Evolutionary conservation across 2,113 vertebrate genomes (phyloP), one percentile per base, ranked within the genome.

Genomic region (Calidris pugnax): DNA sequence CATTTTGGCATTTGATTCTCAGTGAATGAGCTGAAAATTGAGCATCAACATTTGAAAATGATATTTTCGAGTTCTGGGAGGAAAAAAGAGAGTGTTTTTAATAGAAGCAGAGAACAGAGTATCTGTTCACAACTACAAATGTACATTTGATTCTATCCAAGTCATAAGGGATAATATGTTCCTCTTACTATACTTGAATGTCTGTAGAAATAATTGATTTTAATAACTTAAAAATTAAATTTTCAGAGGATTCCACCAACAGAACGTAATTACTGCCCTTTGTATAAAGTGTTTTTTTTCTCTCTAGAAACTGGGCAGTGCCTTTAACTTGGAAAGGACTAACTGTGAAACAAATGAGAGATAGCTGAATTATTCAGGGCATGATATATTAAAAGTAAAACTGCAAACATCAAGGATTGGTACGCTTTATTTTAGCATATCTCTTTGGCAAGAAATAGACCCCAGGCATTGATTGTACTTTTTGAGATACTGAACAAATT

Each of bases 211-310:
- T 63, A 69, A 74, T 39, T 94, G 39, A 94, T 63, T 93, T n/a
- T 74, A 93, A 95, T 21, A 93, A 68, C 28, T 63, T 50, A 83
- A 77, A 50, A 87, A 95, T 78, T 78, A 92, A 63, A 83, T 95
- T 95, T 98, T 94, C 30, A 80, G 59, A 89, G 86, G 35, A 84
- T 64, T 12, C 60, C 28, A 51, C 37, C 41, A 88, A 89, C 14
- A 92, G 77, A 96, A 94, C 94, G 86, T 78, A 60, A 96, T 90
- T 90, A 72, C 60, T 91, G 21, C 19, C 39, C 48, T 84, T 92
- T 91, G 9, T 82, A 77, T 80, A 4, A 24, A 59, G 66, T 43
- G 24, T 69, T 82, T 87, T 91, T 75, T 95, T 93, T 79, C 71
- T 63, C 71, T 60, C 20, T 81, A 74, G 83, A 83, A 95, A 63